These are phyloP conservation scores for Melanostoma scalare DNA, from an alignment of 2,888 invertebrate genomes.

Conservation along the genomic window DNA sequence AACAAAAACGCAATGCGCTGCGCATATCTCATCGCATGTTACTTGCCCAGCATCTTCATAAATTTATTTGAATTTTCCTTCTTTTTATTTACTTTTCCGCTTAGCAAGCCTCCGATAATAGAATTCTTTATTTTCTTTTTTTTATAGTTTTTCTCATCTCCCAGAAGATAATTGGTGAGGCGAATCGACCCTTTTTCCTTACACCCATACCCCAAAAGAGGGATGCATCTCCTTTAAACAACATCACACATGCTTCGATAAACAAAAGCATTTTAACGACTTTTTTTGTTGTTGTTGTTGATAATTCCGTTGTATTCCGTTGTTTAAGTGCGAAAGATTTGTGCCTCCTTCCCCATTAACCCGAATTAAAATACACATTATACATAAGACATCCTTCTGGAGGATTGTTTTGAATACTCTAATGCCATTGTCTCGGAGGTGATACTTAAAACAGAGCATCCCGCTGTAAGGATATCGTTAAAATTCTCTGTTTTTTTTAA, in stretches of 20 bases:
- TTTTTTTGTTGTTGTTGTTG: not conserved
- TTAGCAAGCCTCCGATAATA: constrained; percentile 68
- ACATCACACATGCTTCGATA: constrained; percentile 56
- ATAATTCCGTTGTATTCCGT: not conserved
- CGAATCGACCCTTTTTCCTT: constrained; percentile 66
- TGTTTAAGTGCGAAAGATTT: constrained; percentile 66
- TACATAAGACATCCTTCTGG: constrained; percentile 1
- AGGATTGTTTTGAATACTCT: constrained; percentile 55
- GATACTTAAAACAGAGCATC: constrained; percentile 49
- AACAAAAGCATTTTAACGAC: constrained; percentile 58
- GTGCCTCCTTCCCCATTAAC: constrained; percentile 71
- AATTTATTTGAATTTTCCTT: constrained; percentile 23
- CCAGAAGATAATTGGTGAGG: constrained; percentile 63
- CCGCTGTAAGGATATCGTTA: constrained; percentile 31
- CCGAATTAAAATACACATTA: constrained; percentile 63
- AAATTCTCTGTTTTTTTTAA: constrained; percentile 7
- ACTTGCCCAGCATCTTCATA: not conserved
- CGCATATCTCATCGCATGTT: constrained; percentile 1
- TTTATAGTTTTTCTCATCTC: not conserved
- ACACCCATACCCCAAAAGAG: constrained; percentile 7
- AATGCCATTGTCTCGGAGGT: constrained; percentile 64
- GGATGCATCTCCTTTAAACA: constrained; percentile 3
- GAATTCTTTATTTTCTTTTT: constrained; percentile 52
- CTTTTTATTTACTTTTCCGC: constrained; percentile 71
- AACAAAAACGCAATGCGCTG: constrained; percentile 18